phyloP scores from a whole-genome alignment of 2,113 vertebrate genomes.

The Phainopepla nitens region DNA sequence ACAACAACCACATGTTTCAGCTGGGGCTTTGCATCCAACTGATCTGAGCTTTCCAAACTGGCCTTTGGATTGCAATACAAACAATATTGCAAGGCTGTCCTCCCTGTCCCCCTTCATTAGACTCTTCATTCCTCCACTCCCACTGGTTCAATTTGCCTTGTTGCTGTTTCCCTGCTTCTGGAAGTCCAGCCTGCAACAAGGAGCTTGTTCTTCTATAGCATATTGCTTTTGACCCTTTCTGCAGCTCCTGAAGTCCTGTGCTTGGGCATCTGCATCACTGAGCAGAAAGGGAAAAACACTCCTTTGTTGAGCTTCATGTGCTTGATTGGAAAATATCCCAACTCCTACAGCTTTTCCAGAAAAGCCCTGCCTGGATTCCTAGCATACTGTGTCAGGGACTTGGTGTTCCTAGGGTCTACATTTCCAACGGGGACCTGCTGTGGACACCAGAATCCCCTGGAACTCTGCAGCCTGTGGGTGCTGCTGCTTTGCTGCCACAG shows the following conservation, averaged over 20 bases:
- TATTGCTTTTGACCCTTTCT: background rate
- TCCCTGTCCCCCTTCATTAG: background rate
- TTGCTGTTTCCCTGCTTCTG: background rate
- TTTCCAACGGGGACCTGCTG: background rate
- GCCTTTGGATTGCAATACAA: background rate
- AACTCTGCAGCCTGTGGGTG: background rate
- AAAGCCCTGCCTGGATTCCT: conserved; percentile 64
- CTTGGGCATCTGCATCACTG: conserved; percentile 10
- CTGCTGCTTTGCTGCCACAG: background rate
- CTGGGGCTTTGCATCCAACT: background rate
- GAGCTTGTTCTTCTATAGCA: background rate
- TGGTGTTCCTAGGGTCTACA: background rate
- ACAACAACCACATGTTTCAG: fast-evolving
- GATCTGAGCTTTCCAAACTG: background rate
- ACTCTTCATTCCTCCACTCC: background rate
- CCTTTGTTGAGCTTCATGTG: conserved; percentile 62
- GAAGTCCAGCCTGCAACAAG: background rate
- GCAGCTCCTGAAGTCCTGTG: background rate
- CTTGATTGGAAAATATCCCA: conserved; percentile 51
- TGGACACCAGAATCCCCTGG: background rate
- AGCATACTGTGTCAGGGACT: conserved; percentile 10
- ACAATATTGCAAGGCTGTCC: background rate
- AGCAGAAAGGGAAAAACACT: conserved; percentile 45
- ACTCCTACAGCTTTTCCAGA: conserved; percentile 66
- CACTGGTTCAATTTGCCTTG: background rate